phyloP scores from a whole-genome alignment of 2,888 invertebrate genomes.

The Ecliptopera silaceata region DNA sequence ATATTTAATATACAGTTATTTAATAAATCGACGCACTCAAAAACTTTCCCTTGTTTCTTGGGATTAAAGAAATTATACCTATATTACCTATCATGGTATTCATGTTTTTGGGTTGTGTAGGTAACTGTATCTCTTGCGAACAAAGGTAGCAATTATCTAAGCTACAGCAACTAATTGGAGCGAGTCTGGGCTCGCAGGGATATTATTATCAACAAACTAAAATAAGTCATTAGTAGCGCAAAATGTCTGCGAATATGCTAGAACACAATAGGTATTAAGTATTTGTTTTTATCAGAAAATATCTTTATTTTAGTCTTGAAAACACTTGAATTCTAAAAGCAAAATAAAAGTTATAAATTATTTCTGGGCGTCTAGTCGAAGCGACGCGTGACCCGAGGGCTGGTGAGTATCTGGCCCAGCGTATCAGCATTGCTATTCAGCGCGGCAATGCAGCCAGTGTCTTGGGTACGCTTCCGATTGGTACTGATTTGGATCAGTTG shows the following conservation, averaged over 20 bases:
- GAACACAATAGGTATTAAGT: too few relatives aligned
- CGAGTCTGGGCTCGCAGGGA: neutral
- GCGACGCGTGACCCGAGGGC: too few relatives aligned
- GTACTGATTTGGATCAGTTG: too few relatives aligned
- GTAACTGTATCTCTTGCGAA: neutral
- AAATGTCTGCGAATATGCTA: neutral
- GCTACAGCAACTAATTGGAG: neutral
- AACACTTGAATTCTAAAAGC: too few relatives aligned
- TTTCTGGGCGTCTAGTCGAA: too few relatives aligned
- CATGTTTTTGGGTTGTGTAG: neutral
- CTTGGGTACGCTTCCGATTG: too few relatives aligned
- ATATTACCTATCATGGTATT: neutral
- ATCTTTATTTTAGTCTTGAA: too few relatives aligned
- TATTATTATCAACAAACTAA: neutral
- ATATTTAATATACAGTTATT: conserved; percentile 29
- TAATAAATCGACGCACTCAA: conserved; percentile 20
- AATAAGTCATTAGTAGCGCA: neutral
- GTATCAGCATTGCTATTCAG: too few relatives aligned
- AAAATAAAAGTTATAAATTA: too few relatives aligned
- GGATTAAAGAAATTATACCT: neutral
- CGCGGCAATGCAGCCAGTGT: too few relatives aligned
- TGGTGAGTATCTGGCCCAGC: too few relatives aligned
- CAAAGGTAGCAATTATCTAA: conserved; percentile 10
- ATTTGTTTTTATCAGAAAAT: neutral
- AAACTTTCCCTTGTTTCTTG: conserved; percentile 24